Percentiles rank a stretch among this genome's conserved stretches.
Conservation (phyloP, 2,113 vertebrate species). For the Vimba vimba region DNA sequence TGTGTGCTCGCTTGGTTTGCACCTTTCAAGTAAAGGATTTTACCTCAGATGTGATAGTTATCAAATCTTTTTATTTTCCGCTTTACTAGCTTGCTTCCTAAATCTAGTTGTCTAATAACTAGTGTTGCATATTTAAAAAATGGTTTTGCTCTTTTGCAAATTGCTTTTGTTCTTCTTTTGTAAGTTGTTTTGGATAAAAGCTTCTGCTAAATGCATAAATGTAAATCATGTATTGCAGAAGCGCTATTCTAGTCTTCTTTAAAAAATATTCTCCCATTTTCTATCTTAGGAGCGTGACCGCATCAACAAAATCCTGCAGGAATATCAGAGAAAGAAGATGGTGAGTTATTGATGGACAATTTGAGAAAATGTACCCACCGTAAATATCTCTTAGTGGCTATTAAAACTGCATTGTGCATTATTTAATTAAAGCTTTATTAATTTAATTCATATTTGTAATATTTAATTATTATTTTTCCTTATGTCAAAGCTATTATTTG, state of each 20-base stretch:
- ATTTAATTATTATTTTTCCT: background rate
- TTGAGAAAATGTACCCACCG: background rate
- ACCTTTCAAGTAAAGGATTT: background rate
- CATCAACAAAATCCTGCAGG: constrained; percentile 88
- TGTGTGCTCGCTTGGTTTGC: background rate
- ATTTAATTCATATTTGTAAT: background rate
- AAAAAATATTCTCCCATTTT: background rate
- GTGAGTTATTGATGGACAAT: constrained; percentile 73
- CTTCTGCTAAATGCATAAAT: background rate
- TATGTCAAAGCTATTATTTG: background rate
- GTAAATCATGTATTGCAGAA: background rate
- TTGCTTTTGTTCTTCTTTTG: background rate
- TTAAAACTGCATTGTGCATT: background rate
- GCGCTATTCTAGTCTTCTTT: background rate
- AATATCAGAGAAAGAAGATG: constrained; percentile 93
- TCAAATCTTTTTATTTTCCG: too few species aligned
- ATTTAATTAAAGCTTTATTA: background rate
- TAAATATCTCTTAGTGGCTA: background rate
- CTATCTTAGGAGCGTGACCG: constrained; percentile 87
- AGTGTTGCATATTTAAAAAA: background rate
- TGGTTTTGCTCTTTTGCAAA: background rate
- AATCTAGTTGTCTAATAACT: background rate
- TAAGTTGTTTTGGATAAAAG: background rate
- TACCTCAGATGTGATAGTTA: too few species aligned
- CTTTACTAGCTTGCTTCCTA: background rate